Conservation (phyloP, 2,797 vertebrate genomes). For the Thripadectes ignobilis region DNA sequence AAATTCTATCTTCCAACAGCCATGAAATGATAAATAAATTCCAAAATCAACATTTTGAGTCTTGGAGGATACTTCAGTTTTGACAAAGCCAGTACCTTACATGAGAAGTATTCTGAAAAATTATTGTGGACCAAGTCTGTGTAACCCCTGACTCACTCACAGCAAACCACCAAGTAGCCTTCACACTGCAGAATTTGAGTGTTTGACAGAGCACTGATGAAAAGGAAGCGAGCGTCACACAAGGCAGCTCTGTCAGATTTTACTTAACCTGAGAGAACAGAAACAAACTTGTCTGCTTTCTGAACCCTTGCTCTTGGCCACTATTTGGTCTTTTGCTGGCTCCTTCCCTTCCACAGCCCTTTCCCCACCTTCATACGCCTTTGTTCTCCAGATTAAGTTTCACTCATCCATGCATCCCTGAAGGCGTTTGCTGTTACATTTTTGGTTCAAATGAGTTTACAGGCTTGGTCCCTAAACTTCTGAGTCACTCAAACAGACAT, state of each 20-base stretch:
- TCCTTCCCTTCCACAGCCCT: background rate
- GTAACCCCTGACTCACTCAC: accelerated
- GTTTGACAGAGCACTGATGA: background rate
- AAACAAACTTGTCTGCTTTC: background rate
- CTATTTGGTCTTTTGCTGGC: background rate
- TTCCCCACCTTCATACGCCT: background rate
- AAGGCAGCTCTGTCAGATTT: background rate
- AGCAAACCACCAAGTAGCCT: background rate
- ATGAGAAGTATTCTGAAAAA: background rate
- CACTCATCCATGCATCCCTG: background rate
- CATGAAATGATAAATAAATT: background rate
- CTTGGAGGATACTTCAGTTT: background rate
- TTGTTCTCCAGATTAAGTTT: background rate
- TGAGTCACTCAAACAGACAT: background rate
- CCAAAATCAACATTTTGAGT: background rate
- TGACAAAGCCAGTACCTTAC: background rate
- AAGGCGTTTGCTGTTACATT: background rate
- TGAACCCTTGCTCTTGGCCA: background rate
- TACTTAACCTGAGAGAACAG: background rate
- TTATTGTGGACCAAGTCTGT: background rate
- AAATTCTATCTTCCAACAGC: background rate
- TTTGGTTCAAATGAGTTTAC: conserved; percentile 5
- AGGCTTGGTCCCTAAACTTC: background rate
- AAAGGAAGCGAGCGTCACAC: background rate
- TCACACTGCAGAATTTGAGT: background rate